Percentiles rank a stretch among this genome's conserved stretches.
phyloP scores from a whole-genome alignment of 2,888 invertebrate species.

The Himalopsyche anomala region DNA sequence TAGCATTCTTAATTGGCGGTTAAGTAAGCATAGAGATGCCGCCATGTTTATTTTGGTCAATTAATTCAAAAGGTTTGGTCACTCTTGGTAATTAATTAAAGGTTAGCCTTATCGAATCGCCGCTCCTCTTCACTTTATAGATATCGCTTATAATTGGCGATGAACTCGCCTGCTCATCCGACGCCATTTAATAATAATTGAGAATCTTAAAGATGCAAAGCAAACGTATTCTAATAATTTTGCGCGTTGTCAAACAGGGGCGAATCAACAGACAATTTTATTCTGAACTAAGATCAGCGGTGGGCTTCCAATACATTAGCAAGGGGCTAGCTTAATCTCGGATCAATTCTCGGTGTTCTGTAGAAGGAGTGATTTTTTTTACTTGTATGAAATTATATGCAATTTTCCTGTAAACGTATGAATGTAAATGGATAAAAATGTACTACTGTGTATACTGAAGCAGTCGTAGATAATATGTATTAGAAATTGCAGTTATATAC shows the following conservation, averaged over 20 bases:
- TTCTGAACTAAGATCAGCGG: no score
- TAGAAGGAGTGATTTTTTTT: no score
- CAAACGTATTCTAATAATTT: not conserved
- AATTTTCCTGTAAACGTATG: no score
- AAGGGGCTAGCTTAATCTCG: no score
- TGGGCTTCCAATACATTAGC: no score
- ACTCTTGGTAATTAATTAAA: slow-evolving; percentile 14
- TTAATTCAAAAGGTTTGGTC: slow-evolving; percentile 21
- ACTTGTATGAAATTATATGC: no score
- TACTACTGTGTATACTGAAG: no score
- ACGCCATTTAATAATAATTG: slow-evolving; percentile 16
- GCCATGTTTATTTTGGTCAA: slow-evolving; percentile 40
- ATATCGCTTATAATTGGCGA: slow-evolving; percentile 1
- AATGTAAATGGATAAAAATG: no score
- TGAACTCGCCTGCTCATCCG: not conserved
- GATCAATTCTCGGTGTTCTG: no score
- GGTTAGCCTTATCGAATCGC: slow-evolving; percentile 34
- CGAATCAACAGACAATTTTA: no score
- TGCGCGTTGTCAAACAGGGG: not conserved
- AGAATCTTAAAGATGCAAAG: slow-evolving; percentile 1
- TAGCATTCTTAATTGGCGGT: slow-evolving; percentile 21
- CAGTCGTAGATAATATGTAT: no score
- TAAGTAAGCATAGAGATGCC: slow-evolving; percentile 32
- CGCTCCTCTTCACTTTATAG: not conserved
- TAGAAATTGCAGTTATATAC: no score